Evolutionary conservation across 2,113 vertebrate species (phyloP), one percentile per base, ranked within the genome.

Genomic region (Stercorarius parasiticus): DNA sequence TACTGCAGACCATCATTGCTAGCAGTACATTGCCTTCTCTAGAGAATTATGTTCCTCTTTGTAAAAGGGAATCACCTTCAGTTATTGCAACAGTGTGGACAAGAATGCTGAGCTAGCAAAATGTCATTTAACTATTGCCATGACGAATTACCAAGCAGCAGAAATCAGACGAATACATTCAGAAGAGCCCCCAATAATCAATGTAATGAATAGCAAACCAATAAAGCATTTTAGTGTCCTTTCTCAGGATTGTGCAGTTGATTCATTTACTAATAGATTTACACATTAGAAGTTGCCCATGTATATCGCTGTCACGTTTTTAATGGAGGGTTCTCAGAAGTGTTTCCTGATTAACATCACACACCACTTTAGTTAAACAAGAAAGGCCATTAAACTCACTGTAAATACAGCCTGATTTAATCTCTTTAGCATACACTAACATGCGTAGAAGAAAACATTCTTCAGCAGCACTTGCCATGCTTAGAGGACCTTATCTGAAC

Each of bases 211-310:
- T 78, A 82, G 90, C 36, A 93, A 96, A 65, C 78, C 64, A 79
- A 94, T 88, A 88, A 86, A 95, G 42, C 79, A 91, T 59, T 79
- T 93, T 27, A 40, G 34, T 29, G 22, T 58, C 65, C 71, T 64
- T 94, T 82, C 49, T 73, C 40, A 38, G 84, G 85, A 95, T 69
- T 71, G 61, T 0, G 3, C 19, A 64, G 67, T 66, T 95, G 90
- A 90, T 90, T 95, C 72, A 95, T 95, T 73, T 71, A 80, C 81
- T 90, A 70, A 86, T 32, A 93, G 92, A 91, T 80, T 87, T 88
- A 86, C 82, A 91, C 45, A 5, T 38, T 94, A 95, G n/a, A 72
- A 85, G 67, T 40, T 84, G 55, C 12, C 27, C 61, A 47, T 55
- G 42, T 86, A 38, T 49, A 88, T 43, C 1, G 0, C 77, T 79